Conservation (phyloP, 2,113 vertebrate genomes). For the Muntiacus reevesi region DNA sequence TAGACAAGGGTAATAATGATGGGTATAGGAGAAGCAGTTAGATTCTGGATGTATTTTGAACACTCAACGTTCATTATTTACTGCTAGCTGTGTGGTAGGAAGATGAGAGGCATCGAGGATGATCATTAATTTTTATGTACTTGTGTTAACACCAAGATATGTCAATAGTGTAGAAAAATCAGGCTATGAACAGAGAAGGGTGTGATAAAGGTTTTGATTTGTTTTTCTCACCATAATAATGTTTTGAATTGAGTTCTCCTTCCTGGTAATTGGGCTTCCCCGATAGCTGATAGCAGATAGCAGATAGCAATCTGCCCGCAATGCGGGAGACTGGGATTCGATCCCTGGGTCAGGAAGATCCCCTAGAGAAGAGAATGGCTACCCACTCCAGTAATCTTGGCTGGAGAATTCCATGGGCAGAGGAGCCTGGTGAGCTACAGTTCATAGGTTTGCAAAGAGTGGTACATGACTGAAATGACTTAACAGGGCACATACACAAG, state of each 20-base stretch:
- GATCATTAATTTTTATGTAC: neutral
- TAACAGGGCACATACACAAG: neutral
- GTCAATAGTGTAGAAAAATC: neutral
- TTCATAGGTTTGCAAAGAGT: neutral
- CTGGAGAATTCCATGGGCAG: neutral
- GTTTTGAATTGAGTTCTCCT: neutral
- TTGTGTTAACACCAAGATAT: neutral
- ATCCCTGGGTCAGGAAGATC: neutral
- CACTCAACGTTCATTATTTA: neutral
- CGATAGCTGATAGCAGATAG: neutral
- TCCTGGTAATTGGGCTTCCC: neutral
- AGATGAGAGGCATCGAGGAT: neutral
- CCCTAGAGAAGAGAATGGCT: neutral
- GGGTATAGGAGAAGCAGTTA: neutral
- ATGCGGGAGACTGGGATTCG: accelerated
- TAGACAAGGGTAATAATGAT: neutral
- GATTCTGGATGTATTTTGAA: neutral
- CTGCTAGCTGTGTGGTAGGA: neutral
- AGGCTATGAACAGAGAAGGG: neutral
- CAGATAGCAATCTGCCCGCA: neutral
- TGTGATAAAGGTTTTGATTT: neutral
- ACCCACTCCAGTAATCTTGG: neutral
- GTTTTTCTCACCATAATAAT: neutral
- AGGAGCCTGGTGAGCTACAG: neutral
- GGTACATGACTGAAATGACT: neutral